Percentiles rank a stretch among this genome's conserved stretches.
These are phyloP conservation scores for Palythoa heliodiscus DNA, from an alignment of 92 coral and sea anemone species.

Conservation along the genomic window DNA sequence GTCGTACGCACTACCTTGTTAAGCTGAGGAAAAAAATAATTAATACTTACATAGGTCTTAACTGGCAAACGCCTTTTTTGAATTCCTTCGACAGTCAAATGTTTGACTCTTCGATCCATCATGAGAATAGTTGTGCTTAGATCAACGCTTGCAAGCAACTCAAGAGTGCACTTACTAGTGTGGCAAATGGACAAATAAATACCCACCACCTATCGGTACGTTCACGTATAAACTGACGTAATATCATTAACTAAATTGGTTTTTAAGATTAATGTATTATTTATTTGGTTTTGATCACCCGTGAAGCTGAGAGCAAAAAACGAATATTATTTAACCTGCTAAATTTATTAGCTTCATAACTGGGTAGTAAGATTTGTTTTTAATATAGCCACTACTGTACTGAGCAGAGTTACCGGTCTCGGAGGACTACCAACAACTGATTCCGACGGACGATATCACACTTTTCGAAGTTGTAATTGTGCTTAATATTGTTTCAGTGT, in stretches of 20 bases:
- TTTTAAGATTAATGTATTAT: neutral
- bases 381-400: too few relatives aligned
- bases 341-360: neutral
- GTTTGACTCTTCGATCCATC: slow-evolving; percentile 63
- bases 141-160: neutral
- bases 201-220: neutral
- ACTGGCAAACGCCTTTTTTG: slow-evolving; percentile 65
- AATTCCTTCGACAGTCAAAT: slow-evolving; percentile 59
- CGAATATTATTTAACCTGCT: neutral
- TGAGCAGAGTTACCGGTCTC: too few relatives aligned
- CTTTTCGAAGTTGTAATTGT: too few relatives aligned
- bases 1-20: too few relatives aligned
- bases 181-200: neutral
- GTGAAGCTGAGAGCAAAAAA: slow-evolving; percentile 7
- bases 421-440: too few relatives aligned
- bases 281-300: neutral
- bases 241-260: neutral
- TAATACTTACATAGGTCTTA: slow-evolving; percentile 58
- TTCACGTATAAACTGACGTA: neutral
- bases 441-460: too few relatives aligned
- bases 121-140: neutral
- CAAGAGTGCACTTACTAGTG: neutral
- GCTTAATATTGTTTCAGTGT: too few relatives aligned
- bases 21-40: too few relatives aligned
- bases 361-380: too few relatives aligned